These are phyloP conservation scores for Chiroxiphia lanceolata DNA, from an alignment of 2,797 vertebrate species.

Conservation along the genomic window DNA sequence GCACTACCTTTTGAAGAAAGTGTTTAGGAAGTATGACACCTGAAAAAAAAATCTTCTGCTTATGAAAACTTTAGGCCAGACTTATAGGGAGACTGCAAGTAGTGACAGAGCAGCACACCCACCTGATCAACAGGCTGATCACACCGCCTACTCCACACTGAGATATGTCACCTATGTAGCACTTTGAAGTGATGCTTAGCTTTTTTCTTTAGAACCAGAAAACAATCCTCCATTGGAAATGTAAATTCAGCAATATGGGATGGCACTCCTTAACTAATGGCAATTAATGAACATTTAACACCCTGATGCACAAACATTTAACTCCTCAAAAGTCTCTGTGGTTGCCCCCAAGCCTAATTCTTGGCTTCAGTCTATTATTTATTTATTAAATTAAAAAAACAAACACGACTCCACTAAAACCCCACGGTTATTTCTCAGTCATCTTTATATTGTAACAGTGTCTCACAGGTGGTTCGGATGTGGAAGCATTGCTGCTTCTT, in stretches of 20 bases:
- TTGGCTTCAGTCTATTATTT: not conserved
- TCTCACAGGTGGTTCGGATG: not conserved
- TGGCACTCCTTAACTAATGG: accelerated
- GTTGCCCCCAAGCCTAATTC: not conserved
- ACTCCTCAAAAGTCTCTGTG: not conserved
- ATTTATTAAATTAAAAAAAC: not conserved
- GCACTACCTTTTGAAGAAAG: not conserved
- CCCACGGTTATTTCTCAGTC: not conserved
- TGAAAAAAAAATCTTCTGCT: not conserved
- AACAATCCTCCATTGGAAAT: not conserved
- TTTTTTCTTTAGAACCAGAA: not conserved
- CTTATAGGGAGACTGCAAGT: not conserved
- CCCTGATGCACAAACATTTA: not conserved
- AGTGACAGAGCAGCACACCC: not conserved
- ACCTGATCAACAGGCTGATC: not conserved
- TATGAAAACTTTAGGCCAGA: not conserved
- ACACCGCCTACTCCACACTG: accelerated
- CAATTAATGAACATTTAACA: not conserved
- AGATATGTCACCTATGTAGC: not conserved
- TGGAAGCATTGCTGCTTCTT: not conserved
- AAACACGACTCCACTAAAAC: not conserved
- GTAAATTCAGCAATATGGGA: not conserved
- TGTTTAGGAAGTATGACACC: not conserved
- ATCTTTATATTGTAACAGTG: not conserved
- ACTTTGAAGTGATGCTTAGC: not conserved